These are phyloP conservation scores for Pelagia noctiluca DNA, from an alignment of 30 jellyfish, hydroid and myxozoan species.

Conservation along the genomic window DNA sequence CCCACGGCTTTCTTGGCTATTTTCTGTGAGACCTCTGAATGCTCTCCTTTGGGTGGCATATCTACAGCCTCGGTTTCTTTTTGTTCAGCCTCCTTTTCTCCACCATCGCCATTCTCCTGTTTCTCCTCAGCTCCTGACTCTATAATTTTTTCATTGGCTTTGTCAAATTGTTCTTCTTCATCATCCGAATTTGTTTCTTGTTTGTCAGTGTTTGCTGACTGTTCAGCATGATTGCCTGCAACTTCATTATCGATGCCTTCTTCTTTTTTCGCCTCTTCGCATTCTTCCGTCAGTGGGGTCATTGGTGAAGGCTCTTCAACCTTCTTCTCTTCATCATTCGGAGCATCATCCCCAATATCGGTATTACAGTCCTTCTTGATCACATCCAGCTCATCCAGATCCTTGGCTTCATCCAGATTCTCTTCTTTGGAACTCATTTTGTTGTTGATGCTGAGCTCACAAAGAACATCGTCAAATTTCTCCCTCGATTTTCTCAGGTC, in stretches of 20 bases:
- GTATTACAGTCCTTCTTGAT: neutral
- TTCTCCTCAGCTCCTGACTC: too few species aligned
- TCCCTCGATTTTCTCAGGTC: conserved; percentile 61
- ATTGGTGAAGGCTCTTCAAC: neutral
- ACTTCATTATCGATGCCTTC: neutral
- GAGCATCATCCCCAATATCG: too few species aligned
- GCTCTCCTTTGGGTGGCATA: conserved; percentile 41
- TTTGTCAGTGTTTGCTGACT: neutral
- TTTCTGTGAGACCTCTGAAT: conserved; percentile 58
- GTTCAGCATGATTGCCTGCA: conserved; percentile 3
- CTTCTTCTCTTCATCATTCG: conserved; percentile 1
- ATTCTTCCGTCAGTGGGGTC: neutral
- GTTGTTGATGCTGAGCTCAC: conserved; percentile 30
- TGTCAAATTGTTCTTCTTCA: neutral
- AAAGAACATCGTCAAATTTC: conserved; percentile 59
- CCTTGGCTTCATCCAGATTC: neutral
- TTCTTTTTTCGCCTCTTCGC: neutral
- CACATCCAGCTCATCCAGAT: neutral
- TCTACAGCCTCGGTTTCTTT: too few species aligned
- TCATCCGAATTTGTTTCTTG: neutral
- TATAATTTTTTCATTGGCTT: neutral
- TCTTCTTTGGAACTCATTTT: neutral
- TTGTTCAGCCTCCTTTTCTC: conserved; percentile 9
- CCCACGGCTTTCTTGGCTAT: conserved; percentile 57
- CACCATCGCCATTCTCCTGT: conserved; percentile 5